These are phyloP conservation scores for Rhynchomys soricoides DNA, from an alignment of 2,113 vertebrate species.

Conservation along the genomic window DNA sequence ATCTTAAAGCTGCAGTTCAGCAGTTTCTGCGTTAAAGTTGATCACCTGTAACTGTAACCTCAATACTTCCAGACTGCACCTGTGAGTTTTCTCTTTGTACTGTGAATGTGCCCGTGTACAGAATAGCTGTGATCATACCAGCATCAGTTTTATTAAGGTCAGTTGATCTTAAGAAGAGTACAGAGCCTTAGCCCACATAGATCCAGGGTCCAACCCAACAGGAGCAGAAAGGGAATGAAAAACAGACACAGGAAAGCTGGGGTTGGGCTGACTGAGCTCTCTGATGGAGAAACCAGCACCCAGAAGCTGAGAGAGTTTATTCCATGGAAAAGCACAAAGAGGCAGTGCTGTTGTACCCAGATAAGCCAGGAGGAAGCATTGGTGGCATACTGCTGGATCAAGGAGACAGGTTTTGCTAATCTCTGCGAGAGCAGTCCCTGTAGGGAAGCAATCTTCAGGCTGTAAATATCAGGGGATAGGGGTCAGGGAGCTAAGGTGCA, in stretches of 20 bases:
- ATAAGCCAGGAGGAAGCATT: not conserved
- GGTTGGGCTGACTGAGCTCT: not conserved
- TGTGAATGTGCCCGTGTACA: conserved; percentile 62
- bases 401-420: not conserved
- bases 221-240: not conserved
- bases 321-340: not conserved
- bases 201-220: not conserved
- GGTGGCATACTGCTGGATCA: not conserved
- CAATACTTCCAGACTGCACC: conserved; percentile 75
- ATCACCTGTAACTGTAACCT: conserved; percentile 63
- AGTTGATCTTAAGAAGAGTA: not conserved
- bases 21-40: conserved; percentile 40
- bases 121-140: conserved; percentile 63
- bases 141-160: conserved; percentile 15
- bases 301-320: not conserved
- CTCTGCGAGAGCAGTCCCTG: not conserved
- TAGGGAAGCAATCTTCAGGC: not conserved
- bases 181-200: not conserved
- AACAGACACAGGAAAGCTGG: not conserved
- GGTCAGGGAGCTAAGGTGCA: not conserved
- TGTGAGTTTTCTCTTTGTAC: conserved; percentile 77
- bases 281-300: not conserved
- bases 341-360: not conserved
- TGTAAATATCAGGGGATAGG: not conserved
- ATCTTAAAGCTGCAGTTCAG: conserved; percentile 52